Base-by-base conservation (phyloP, 1,140 invertebrate species). In the Drosophila micromelanica region DNA sequence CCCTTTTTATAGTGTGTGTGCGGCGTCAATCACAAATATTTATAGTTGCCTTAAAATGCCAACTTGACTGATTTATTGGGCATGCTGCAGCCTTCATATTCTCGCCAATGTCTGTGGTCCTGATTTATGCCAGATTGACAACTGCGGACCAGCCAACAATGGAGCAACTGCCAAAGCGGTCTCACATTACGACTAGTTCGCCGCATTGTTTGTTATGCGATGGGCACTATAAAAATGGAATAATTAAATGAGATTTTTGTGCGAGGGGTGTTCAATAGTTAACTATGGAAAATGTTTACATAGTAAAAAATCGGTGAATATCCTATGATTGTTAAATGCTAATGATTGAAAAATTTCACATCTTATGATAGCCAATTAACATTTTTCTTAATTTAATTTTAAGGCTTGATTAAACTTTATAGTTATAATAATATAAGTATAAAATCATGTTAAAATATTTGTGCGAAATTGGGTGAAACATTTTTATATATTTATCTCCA, bases 11-110 rank as follows among this genome's bases (percentile, higher is more conserved):
- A 43, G 55, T 20, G 13, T 13, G 27, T 46, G 52, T 67, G 49
- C 59, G 37, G 57, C 67, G 67, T 74, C 72, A 70, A 70, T 74
- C 72, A 70, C 45, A 63, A 62, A 69, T 62, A 73, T 73, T 73
- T 73, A 73, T 71, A 57, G 67, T 51, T 61, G 56, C 51, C 51
- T 42, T 49, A 40, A 68, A 69, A 46, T 73, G 49, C 37, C 27
- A 45, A 37, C 23, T 51, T 56, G 65, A 63, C 52, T 74, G 65
- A 74, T 74, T 74, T 74, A 74, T 74, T 74, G 32, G 42, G 12
- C 52, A 49, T 30, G 51, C 35, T 35, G 69, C 56, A 56, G 51
- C 48, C 30, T 54, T 62, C 48, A 46, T 43, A 61, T 54, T 43
- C 20, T 20, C 32, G 55, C 48, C 63, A 51, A 49, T 65, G 68